Evolutionary conservation across 2,888 invertebrate species (phyloP), one percentile per base, ranked within the genome.

Genomic region (Megalurothrips usitatus): DNA sequence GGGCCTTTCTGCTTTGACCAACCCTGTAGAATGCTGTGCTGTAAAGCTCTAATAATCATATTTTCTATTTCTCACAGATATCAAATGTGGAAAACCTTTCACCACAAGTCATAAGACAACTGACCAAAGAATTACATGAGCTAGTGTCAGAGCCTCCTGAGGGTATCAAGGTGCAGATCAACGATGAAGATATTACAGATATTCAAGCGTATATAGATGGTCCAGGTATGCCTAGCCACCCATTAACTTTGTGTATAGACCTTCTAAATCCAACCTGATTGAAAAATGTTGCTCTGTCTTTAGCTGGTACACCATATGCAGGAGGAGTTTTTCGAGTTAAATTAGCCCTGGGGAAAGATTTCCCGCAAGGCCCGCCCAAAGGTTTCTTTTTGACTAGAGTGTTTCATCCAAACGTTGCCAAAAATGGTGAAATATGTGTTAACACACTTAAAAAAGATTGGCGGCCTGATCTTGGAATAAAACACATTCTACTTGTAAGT

Each of bases 371-470:
- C 84, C 96, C 98, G 84, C 98, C 98, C 79, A 97, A 97, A 89
- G 97, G 95, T 81, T 93, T 90, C 89, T 98, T 98, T 88, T 89
- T 96, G 83, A 98, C 98, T 81, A 96, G 95, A 90, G 96, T 98
- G 86, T 98, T 98, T 89, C 98, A 98, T 88, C 98, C 98, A 47
- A 98, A 98, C 90, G 97, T 98, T 84, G 94, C 97, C 80, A 89
- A 91, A 82, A 95, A 94, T 89, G 98, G 98, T 82, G 97, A 97
- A 89, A 98, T 98, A 86, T 98, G 98, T 89, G 98, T 98, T 11
- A 96, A 97, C 88, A 97, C 98, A 82, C 90, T 98, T 83, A 96
- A 96, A 88, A 96, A 95, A 89, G 98, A 97, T 90, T 98, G 98
- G 98, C 96, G 96, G 87, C 93, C 96, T 83, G 96, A 97, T 90